Evolutionary conservation across 2,113 vertebrate species (phyloP).

Genomic region (Morone chrysops): DNA sequence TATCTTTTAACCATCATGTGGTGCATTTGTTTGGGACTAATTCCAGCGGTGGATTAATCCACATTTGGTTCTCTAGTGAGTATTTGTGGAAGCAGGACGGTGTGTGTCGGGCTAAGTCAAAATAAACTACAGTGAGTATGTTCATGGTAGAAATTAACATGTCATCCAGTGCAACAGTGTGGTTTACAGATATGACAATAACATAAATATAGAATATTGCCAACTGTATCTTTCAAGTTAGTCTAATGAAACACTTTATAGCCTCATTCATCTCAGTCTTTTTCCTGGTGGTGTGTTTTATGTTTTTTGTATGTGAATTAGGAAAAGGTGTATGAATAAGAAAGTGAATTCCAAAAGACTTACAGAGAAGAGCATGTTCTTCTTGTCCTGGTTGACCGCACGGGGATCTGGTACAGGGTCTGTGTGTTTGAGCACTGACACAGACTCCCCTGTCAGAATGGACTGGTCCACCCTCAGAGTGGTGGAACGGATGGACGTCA

Average conservation of each 20-base stretch:
- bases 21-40: no score
- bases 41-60: neutral
- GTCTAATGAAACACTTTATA: no score
- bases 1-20: no score
- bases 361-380: constrained; percentile 88
- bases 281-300: no score
- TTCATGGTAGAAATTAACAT: neutral
- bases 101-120: neutral
- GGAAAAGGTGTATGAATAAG: neutral
- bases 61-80: neutral
- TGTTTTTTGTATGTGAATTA: neutral
- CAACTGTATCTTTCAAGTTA: neutral
- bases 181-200: neutral
- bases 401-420: constrained; percentile 86
- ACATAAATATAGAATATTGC: neutral
- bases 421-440: constrained; percentile 86
- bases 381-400: constrained; percentile 88
- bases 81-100: constrained; percentile 3
- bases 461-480: constrained; percentile 94
- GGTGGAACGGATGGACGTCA: constrained; percentile 92
- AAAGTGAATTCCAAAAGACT: constrained; percentile 45
- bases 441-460: constrained; percentile 90
- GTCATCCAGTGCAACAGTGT: neutral
- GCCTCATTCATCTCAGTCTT: no score
- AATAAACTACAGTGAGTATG: constrained; percentile 4